phyloP scores from a whole-genome alignment of 1,140 invertebrate species.

The Coelopa frigida region DNA sequence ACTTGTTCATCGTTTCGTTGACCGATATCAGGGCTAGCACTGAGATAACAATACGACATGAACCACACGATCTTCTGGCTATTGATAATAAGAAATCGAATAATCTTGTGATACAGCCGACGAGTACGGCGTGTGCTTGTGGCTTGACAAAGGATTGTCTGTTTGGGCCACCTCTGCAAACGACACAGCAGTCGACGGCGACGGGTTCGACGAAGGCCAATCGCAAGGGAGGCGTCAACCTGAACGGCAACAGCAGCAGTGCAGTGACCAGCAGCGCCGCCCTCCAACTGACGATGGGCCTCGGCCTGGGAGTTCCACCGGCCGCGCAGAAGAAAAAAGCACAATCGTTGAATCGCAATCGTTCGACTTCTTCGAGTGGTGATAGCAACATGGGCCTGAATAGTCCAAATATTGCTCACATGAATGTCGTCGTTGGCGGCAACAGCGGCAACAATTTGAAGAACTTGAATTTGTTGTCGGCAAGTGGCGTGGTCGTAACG shows the following conservation, averaged over 20 bases:
- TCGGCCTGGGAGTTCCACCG: too few relatives aligned
- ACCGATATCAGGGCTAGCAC: slow-evolving; percentile 70
- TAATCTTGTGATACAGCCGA: slow-evolving; percentile 32
- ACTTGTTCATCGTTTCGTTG: slow-evolving; percentile 79
- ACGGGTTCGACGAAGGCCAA: slow-evolving; percentile 26
- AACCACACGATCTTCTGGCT: slow-evolving; percentile 57
- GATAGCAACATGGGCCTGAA: slow-evolving; percentile 30
- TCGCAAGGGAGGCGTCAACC: slow-evolving; percentile 19
- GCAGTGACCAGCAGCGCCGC: slow-evolving; percentile 26
- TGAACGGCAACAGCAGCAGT: slow-evolving; percentile 22
- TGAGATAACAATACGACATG: slow-evolving; percentile 84
- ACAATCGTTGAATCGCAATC: slow-evolving; percentile 24
- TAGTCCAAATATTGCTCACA: slow-evolving; percentile 26
- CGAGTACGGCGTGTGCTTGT: slow-evolving; percentile 58
- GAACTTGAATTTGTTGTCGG: too few relatives aligned
- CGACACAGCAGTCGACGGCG: slow-evolving; percentile 27
- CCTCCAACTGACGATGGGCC: slow-evolving; percentile 34
- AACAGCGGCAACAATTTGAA: too few relatives aligned
- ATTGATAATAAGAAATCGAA: slow-evolving; percentile 47
- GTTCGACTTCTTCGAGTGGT: slow-evolving; percentile 36
- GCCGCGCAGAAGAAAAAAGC: too few relatives aligned
- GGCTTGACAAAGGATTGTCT: slow-evolving; percentile 49
- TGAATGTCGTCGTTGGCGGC: slow-evolving; percentile 25
- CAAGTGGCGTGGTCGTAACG: slow-evolving; percentile 7
- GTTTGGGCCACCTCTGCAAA: slow-evolving; percentile 37